These are phyloP conservation scores for Cheumatopsyche charites DNA, from an alignment of 1,140 invertebrate species.

Conservation along the genomic window DNA sequence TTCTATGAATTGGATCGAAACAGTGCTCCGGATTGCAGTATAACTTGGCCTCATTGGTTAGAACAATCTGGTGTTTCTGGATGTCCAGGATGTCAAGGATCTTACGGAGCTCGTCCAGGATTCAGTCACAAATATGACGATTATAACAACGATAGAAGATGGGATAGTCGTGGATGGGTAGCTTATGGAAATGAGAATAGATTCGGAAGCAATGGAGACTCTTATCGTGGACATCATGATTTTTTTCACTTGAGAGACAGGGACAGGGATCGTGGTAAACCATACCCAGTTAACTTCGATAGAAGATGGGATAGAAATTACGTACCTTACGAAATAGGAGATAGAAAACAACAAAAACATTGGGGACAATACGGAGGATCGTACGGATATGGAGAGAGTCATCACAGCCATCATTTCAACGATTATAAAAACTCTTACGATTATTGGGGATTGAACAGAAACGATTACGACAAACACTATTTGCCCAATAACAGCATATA, in stretches of 20 bases:
- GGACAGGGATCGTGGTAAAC: slow-evolving; percentile 31
- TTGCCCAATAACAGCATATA: slow-evolving; percentile 40
- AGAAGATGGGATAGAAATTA: slow-evolving; percentile 45
- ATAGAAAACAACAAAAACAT: slow-evolving; percentile 51
- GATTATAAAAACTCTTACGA: slow-evolving; percentile 40
- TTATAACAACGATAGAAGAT: slow-evolving; percentile 34
- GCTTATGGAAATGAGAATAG: slow-evolving; percentile 13
- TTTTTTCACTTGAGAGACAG: slow-evolving; percentile 28
- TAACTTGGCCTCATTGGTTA: slow-evolving; percentile 54
- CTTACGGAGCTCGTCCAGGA: not conserved
- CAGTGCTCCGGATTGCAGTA: slow-evolving; percentile 51
- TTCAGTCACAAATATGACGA: slow-evolving; percentile 17
- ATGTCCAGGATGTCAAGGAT: slow-evolving; percentile 23
- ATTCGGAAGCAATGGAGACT: slow-evolving; percentile 22
- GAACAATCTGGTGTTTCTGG: slow-evolving; percentile 22
- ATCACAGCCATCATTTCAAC: slow-evolving; percentile 11
- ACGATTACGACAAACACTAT: slow-evolving; percentile 36
- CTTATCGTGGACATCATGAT: slow-evolving; percentile 19
- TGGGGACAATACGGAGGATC: slow-evolving; percentile 56
- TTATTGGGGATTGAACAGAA: slow-evolving; percentile 44
- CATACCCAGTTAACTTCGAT: slow-evolving; percentile 23
- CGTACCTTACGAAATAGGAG: slow-evolving; percentile 48
- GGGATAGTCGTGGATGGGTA: slow-evolving; percentile 24
- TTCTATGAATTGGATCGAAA: slow-evolving; percentile 77
- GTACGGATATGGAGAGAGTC: slow-evolving; percentile 47